Evolutionary conservation across 2,888 invertebrate genomes (phyloP), one percentile per base, ranked within the genome.

Genomic region (Adelognathus sp.): DNA sequence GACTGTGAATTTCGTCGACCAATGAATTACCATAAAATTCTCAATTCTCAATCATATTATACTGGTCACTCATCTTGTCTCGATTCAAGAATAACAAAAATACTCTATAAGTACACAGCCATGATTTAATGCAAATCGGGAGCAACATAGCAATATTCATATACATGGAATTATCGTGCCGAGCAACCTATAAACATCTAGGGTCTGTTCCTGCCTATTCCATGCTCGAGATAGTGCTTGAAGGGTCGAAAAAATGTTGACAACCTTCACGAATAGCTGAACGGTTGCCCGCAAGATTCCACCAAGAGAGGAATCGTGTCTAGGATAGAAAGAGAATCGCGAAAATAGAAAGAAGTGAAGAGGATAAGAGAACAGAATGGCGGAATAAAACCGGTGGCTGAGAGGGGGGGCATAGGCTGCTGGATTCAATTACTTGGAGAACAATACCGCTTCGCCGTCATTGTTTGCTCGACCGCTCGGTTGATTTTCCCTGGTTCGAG

Each of bases 401-500:
- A 76, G 77, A 56, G 63, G 44, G 64, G 31, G 44, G 64, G 31
- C 77, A 72, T 16, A 58, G 56, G 69, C 69, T 73, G 73, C 83
- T 82, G 89, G 89, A 90, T 91, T 90, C 90, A 90, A 90, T 90
- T 91, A 91, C 90, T 90, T 85, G 87, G 87, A 86, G 91, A 90
- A 90, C 90, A 90, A 91, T 91, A 88, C 89, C 84, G 87, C 86
- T 87, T 83, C 84, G 85, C 82, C 88, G 88, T 88, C 88, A 90
- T 90, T 91, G 90, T 91, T 90, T 89, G 88, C 88, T 84, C 88
- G 88, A 84, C 85, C 87, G 87, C 85, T 87, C 85, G 88, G 85
- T 86, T 84, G 87, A 89, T 88, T 88, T 89, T 90, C 90, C 86
- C 88, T 84, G 82, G 84, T 87, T 85, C 82, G 86, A 86, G 85